Conservation (phyloP, 1,140 invertebrate genomes). For the Lordiphosa clarofinis region DNA sequence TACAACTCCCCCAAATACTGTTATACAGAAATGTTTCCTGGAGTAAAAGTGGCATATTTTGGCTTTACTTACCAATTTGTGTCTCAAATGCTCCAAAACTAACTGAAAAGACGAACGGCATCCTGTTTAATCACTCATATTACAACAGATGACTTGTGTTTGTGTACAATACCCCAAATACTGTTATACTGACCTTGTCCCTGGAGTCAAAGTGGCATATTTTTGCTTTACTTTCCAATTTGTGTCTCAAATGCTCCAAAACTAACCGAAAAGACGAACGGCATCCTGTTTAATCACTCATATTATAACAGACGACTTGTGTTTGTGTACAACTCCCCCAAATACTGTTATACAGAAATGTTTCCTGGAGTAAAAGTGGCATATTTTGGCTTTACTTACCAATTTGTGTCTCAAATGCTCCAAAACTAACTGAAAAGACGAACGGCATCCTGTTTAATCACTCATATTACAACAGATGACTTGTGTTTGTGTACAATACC, state of each 20-base stretch:
- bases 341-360: not conserved
- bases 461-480: conserved; percentile 30
- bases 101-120: conserved; percentile 30
- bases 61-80: conserved; percentile 5
- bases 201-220: conserved; percentile 22
- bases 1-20: conserved; percentile 8
- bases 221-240: conserved; percentile 20
- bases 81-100: conserved; percentile 46
- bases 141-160: conserved; percentile 34
- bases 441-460: conserved; percentile 44
- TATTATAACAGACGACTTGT: conserved; percentile 35
- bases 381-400: conserved; percentile 18
- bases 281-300: conserved; percentile 29
- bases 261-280: conserved; percentile 21
- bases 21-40: not conserved
- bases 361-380: conserved; percentile 47
- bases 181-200: conserved; percentile 3
- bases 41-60: conserved; percentile 25
- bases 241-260: conserved; percentile 13
- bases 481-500: conserved; percentile 29
- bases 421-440: conserved; percentile 19
- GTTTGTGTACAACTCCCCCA: not conserved
- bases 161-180: conserved; percentile 5
- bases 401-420: conserved; percentile 51
- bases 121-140: conserved; percentile 29